A percentile compares a stretch with the other conserved stretches of the same genome.
Evolutionary conservation across 2,797 vertebrate species (phyloP).

Genomic region (Cirrhinus molitorella): DNA sequence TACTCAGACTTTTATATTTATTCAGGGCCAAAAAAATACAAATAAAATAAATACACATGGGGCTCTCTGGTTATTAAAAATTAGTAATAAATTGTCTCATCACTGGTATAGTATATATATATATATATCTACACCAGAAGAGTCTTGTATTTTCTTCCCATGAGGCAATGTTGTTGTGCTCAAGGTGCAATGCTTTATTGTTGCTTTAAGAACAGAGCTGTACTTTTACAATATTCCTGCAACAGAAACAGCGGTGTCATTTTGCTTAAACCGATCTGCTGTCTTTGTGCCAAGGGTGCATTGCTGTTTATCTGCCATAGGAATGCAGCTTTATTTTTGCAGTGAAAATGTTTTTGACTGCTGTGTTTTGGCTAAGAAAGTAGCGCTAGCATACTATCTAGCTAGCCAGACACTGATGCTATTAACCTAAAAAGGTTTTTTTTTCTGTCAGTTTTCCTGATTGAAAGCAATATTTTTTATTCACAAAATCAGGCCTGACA

Average conservation of each 20-base stretch:
- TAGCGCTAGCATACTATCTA: neutral
- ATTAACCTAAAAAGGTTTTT: no score
- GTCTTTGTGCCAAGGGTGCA: slow-evolving; percentile 19
- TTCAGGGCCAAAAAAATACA: neutral
- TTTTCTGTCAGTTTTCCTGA: neutral
- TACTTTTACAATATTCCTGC: slow-evolving; percentile 9
- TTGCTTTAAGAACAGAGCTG: neutral
- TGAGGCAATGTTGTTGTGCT: slow-evolving; percentile 9
- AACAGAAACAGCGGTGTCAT: neutral
- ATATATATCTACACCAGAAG: neutral
- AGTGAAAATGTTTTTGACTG: neutral
- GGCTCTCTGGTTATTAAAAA: neutral
- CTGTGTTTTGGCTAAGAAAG: neutral
- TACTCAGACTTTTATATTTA: neutral
- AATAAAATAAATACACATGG: neutral
- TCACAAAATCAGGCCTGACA: neutral
- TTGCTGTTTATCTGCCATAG: slow-evolving; percentile 2
- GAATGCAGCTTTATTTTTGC: slow-evolving; percentile 19
- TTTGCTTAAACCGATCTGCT: neutral
- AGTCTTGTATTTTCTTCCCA: neutral
- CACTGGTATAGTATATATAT: neutral
- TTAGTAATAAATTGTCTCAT: neutral
- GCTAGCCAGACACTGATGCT: neutral
- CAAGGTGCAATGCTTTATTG: neutral
- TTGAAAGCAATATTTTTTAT: slow-evolving; percentile 3